Base-by-base conservation (phyloP, 2,888 invertebrate species). In the Ophioninae sp. region DNA sequence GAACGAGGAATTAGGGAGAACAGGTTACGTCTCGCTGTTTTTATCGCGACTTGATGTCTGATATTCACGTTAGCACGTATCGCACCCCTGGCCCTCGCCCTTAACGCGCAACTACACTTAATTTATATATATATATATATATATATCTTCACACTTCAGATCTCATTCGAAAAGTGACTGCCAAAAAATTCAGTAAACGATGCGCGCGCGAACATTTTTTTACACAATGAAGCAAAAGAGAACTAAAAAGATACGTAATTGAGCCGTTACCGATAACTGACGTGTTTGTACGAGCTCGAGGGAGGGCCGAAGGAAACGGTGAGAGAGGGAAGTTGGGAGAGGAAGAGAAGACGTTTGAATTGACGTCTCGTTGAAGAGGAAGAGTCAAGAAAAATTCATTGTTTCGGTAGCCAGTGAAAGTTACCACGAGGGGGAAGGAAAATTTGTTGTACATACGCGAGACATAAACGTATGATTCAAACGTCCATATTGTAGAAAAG, bases 171-270 rank as follows among this genome's bases (percentile, higher is more conserved):
- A 61, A 87, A 86, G 79, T 85, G 87, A 88, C 88, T 88, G 88
- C 88, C 88, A 87, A 88, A 87, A 86, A 85, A n/a, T 79, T 86
- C 86, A 87, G 84, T 86, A 85, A 85, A 87, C 82, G 86, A 85
- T n/a, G n/a, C n/a, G n/a, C n/a, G n/a, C 85, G 84, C 85, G 84
- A 85, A 87, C 83, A 82, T 85, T 85, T 85, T 85, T 87, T 84
- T 83, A 81, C 80, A 74, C 41, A 79, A 67, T 56, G 65, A 50
- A 76, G 69, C 13, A 10, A 65, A 75, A 50, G n/a, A n/a, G n/a
- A n/a, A n/a, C n/a, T n/a, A 62, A 41, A 50, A 80, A 56, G 44
- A 75, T 61, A 62, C 61, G 70, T 57, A 72, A 68, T 76, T 65
- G 30, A 67, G 56, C 73, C 39, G 44, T 73, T n/a, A 64, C 56